These are phyloP conservation scores for Anguilla japonica DNA, from an alignment of 2,113 vertebrate species.

Conservation along the genomic window DNA sequence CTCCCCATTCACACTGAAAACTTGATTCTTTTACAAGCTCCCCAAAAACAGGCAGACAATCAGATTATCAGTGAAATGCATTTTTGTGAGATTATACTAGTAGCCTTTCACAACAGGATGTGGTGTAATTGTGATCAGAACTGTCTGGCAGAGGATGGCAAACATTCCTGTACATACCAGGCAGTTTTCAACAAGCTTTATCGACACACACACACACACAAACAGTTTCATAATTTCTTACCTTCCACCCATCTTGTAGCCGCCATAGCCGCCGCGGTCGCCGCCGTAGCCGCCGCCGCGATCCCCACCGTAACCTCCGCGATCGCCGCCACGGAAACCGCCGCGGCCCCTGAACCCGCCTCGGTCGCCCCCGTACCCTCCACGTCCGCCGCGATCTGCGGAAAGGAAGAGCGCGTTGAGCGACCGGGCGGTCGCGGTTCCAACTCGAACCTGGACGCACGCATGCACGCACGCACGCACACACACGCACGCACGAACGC, in stretches of 20 bases:
- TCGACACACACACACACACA: not conserved
- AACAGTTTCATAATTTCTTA: constrained; percentile 44
- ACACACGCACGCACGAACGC: constrained; percentile 30
- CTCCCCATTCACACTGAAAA: no score
- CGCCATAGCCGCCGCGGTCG: constrained; percentile 50
- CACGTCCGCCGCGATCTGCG: constrained; percentile 85
- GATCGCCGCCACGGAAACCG: constrained; percentile 36
- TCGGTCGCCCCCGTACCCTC: constrained; percentile 85
- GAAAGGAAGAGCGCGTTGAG: not conserved
- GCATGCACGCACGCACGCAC: no score
- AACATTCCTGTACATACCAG: not conserved
- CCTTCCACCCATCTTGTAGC: constrained; percentile 94
- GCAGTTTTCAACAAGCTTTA: not conserved
- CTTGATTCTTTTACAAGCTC: no score
- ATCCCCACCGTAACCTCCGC: constrained; percentile 65
- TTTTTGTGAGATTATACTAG: no score
- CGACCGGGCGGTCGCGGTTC: not conserved
- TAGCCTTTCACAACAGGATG: not conserved
- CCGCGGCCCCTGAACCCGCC: not conserved
- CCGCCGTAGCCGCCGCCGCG: constrained; percentile 69
- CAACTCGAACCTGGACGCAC: not conserved
- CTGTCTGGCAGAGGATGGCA: not conserved
- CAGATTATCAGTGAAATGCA: no score
- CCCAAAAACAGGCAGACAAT: no score
- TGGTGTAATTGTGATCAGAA: not conserved